phyloP scores from a whole-genome alignment of 2,113 vertebrate species.

The Xiphias gladius region DNA sequence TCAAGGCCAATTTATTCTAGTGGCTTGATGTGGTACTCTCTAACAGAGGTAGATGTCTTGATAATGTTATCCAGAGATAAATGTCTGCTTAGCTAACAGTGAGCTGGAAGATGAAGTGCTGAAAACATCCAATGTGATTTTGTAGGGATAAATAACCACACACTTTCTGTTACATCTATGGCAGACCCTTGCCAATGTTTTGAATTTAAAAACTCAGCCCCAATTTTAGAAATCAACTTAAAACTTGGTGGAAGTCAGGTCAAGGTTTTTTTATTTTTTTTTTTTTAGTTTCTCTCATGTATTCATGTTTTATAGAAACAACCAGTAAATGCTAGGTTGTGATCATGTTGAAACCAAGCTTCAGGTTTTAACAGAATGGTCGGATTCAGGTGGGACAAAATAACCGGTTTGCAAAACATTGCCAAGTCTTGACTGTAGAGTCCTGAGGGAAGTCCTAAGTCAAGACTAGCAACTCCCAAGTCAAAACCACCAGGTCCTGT shows the following conservation, averaged over 20 bases:
- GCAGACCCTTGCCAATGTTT: background rate
- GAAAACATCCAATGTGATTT: background rate
- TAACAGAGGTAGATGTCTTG: background rate
- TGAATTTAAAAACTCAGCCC: background rate
- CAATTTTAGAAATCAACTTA: background rate
- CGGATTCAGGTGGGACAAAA: no score
- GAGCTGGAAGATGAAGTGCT: conserved; percentile 1
- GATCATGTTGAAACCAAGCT: background rate
- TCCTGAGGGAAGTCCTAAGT: no score
- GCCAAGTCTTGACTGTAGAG: background rate
- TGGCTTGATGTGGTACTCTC: conserved; percentile 14
- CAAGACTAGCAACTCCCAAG: background rate
- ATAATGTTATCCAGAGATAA: background rate
- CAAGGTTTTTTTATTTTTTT: background rate
- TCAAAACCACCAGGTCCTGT: background rate
- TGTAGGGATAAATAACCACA: background rate
- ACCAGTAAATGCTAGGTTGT: no score
- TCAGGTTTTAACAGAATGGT: background rate
- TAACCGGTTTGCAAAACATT: background rate
- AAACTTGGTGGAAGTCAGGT: background rate
- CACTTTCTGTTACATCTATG: background rate
- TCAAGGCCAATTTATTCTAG: conserved; percentile 9
- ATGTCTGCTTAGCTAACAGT: conserved; percentile 3
- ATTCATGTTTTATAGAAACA: no score
- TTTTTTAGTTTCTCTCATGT: no score